Base-by-base conservation (phyloP, 2,113 vertebrate genomes). In the Amazona vittata region DNA sequence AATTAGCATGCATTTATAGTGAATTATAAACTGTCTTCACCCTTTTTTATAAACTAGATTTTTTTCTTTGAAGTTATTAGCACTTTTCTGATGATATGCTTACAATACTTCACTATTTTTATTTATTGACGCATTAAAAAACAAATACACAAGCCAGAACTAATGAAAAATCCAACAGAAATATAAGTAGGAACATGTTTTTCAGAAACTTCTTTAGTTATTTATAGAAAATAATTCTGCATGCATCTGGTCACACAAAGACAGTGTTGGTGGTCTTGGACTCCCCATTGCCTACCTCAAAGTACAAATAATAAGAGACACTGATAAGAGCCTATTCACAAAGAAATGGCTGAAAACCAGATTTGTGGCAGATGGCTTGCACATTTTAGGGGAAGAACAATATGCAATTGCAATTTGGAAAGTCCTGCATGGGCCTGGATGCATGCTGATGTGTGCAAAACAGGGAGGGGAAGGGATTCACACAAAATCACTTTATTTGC, bases 261-360 rank as follows among this genome's bases (percentile, higher is more conserved):
- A 89, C 88, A 83, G 47, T 6, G 64, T 87, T 97, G 97, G 97
- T 98, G 97, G 97, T 97, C 97, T 94, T 94, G 79, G 76, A 95
- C 75, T 94, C 59, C 39, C 71, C 68, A 89, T 52, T 3, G 4
- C 73, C 89, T 91, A 93, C 93, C 90, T 95, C 95, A 26, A 95
- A 97, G 94, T 73, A 93, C 76, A 95, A 96, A 97, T 89, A 96
- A 90, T 29, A 76, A 39, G 17, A 80, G 78, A 91, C 82, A 86
- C 81, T 84, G 94, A 79, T 94, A 96, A 96, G 90, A 86, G 93
- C 82, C 78, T 96, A 95, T 96, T 97, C 97, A 97, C 52, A 70
- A 94, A 95, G 80, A 89, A 96, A 88, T 94, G 94, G 64, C 90
- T 92, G 52, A 88, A 90, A 96, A 49, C 88, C 95, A 84, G 70